Evolutionary conservation across 2,113 vertebrate species (phyloP), one percentile per base, ranked within the genome.

Genomic region (Solenodon paradoxus): DNA sequence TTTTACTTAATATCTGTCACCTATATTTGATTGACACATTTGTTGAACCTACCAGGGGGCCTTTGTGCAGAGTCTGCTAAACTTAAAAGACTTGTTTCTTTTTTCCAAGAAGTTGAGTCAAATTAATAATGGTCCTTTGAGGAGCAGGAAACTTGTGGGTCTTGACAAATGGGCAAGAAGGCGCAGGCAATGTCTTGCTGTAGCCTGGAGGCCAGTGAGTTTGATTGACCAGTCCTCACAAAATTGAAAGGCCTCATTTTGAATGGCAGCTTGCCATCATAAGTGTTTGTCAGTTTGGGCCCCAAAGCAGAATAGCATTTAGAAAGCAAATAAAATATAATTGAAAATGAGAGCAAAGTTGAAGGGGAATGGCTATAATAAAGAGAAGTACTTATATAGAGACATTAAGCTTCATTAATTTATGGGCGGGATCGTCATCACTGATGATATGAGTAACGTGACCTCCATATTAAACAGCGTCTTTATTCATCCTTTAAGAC

Each of bases 1-100:
- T 28, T 88, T 95, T 75, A 88, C 83, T 94, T 82, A 45, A 13
- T 94, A 80, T 30, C 55, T n/a, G 19, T 94, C 95, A 38, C 13
- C 10, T 85, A 0, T 45, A 26, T 97, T 97, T 98, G 95, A 59
- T 57, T 94, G 92, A 59, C 85, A 93, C 28, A 57, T 95, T 97
- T 69, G 47, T 57, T 74, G 90, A 87, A 61, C 40, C 47, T 66
- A 69, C 57, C 75, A 49, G 68, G 64, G 78, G 71, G 79, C 61
- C 79, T 59, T 83, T 49, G 15, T 51, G 40, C 51, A 82, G 53
- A 85, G 71, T 45, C 16, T 35, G 38, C 64, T 88, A 5, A 88
- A 38, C 55, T 81, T 72, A 93, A 30, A 95, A 96, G 88, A 42
- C 53, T 53, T 75, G 38, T 71, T 92, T 94, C 78, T 95, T 51